These are phyloP conservation scores for Stercorarius parasiticus DNA, from an alignment of 2,113 vertebrate genomes.

Conservation along the genomic window DNA sequence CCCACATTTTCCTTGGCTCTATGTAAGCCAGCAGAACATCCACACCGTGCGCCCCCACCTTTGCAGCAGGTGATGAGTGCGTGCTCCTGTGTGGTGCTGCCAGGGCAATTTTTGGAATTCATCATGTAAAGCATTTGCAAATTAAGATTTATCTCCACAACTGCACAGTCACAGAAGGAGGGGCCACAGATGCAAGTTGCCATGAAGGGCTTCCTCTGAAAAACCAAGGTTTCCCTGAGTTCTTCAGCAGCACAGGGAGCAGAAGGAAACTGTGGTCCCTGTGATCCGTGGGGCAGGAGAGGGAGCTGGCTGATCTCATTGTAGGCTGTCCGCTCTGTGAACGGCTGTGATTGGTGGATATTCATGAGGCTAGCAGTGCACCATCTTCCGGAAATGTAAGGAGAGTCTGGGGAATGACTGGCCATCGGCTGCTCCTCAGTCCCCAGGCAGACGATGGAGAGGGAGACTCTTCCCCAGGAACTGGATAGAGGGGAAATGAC, in stretches of 20 bases:
- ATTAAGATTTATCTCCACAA: not conserved
- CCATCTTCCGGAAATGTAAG: not conserved
- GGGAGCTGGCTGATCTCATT: not conserved
- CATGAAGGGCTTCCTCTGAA: not conserved
- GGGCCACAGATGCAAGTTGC: not conserved
- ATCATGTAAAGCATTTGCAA: not conserved
- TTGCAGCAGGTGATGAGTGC: not conserved
- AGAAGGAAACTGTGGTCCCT: not conserved
- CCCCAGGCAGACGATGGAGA: no score
- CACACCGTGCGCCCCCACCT: rapidly evolving
- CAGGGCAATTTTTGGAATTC: not conserved
- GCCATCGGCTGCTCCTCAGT: not conserved
- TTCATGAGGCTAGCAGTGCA: not conserved
- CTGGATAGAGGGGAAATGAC: not conserved
- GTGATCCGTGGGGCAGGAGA: not conserved
- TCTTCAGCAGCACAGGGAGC: not conserved
- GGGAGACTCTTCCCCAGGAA: not conserved
- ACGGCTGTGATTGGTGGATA: not conserved
- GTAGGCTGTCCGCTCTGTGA: not conserved
- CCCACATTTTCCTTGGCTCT: not conserved
- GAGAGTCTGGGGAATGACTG: not conserved
- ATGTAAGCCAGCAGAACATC: not conserved
- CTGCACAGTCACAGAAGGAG: not conserved
- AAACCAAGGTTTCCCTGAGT: not conserved
- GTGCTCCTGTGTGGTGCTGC: rapidly evolving